phyloP scores from a whole-genome alignment of 1,140 invertebrate species.

The Diuraphis noxia region DNA sequence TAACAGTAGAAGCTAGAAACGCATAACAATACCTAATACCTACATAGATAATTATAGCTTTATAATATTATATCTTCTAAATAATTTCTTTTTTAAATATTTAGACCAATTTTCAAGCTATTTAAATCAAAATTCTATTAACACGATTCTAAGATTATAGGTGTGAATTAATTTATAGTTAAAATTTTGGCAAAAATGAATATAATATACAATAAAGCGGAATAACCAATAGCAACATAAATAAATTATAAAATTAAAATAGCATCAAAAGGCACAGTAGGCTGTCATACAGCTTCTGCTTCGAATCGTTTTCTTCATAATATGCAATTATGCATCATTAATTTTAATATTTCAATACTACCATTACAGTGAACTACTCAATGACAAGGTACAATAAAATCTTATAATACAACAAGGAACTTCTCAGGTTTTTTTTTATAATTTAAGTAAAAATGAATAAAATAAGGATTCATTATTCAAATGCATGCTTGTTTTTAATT shows the following conservation, averaged over 20 bases:
- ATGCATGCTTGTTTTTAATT: background rate
- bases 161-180: no score
- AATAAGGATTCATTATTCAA: background rate
- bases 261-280: background rate
- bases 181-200: no score
- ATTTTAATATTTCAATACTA: background rate
- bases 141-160: no score
- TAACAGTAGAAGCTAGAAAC: no score
- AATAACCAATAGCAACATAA: background rate
- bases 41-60: no score
- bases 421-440: background rate
- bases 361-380: background rate
- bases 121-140: no score
- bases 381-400: background rate
- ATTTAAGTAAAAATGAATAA: background rate
- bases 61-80: no score
- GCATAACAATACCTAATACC: no score
- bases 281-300: background rate
- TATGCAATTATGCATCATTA: background rate
- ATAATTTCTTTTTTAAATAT: no score
- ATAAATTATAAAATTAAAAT: background rate
- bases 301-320: background rate
- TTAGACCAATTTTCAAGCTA: no score
- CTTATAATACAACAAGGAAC: background rate
- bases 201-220: no score